phyloP scores from a whole-genome alignment of 2,888 invertebrate genomes.

The Lepidochitona cinerea region DNA sequence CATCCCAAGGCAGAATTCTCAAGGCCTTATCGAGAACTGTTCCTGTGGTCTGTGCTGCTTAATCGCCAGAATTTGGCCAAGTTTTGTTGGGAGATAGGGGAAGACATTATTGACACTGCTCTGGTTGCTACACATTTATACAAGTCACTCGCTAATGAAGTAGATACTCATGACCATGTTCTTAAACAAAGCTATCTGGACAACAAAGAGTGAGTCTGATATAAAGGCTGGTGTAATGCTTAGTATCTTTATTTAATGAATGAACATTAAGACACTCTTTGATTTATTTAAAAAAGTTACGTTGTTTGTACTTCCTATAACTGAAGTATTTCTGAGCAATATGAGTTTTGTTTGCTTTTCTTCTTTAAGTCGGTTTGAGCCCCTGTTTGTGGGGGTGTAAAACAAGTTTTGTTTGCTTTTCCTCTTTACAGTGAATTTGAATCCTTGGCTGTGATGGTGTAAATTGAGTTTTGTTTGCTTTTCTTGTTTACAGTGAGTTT shows the following conservation, averaged over 20 bases:
- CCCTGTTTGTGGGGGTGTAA: too few relatives aligned
- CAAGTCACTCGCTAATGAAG: slow-evolving; percentile 46
- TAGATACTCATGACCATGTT: slow-evolving; percentile 54
- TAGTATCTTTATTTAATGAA: too few relatives aligned
- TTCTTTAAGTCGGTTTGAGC: too few relatives aligned
- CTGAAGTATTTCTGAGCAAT: too few relatives aligned
- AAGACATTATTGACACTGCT: slow-evolving; percentile 67
- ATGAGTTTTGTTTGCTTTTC: too few relatives aligned
- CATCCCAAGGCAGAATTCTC: slow-evolving; percentile 31
- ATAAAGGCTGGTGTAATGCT: too few relatives aligned
- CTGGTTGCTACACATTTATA: slow-evolving; percentile 66
- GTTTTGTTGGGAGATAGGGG: slow-evolving; percentile 69
- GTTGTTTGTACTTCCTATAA: too few relatives aligned
- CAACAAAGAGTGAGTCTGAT: slow-evolving; percentile 54
- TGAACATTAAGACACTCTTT: too few relatives aligned
- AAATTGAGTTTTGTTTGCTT: slow-evolving; percentile 58
- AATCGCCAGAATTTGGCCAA: slow-evolving; percentile 64
- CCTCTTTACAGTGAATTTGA: slow-evolving; percentile 68
- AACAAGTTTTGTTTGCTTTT: background rate
- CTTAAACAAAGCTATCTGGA: slow-evolving; percentile 39
- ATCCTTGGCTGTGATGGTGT: slow-evolving; percentile 63
- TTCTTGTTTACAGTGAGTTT: slow-evolving; percentile 62
- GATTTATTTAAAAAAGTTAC: too few relatives aligned
- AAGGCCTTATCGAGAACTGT: slow-evolving; percentile 60
- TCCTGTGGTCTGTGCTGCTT: slow-evolving; percentile 63